Conservation (phyloP, 2,888 invertebrate species). For the Elysia crispata region DNA sequence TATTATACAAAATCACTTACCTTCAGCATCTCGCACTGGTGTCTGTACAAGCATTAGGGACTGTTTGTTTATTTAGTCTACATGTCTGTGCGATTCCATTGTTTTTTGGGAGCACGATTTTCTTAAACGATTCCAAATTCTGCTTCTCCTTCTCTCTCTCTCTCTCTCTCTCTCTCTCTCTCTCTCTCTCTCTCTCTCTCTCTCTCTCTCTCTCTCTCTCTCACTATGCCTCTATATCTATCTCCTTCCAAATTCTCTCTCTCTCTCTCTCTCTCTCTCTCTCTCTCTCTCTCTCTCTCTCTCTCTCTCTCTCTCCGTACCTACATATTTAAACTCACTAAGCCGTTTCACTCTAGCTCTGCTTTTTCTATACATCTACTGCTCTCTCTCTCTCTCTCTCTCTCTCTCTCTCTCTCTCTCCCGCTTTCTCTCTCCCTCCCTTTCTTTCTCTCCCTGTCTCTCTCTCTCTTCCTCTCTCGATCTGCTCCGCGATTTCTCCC, state of each 20-base stretch:
- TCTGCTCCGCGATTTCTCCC: no score
- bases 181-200: slow-evolving; percentile 12
- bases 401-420: slow-evolving; percentile 7
- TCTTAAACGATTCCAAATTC: not conserved
- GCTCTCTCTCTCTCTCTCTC: not conserved
- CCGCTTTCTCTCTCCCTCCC: not conserved
- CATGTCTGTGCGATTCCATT: not conserved
- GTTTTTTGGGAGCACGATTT: slow-evolving; percentile 3
- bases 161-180: slow-evolving; percentile 5
- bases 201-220: not conserved
- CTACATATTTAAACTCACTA: no score
- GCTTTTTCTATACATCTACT: not conserved
- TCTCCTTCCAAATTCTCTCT: not conserved
- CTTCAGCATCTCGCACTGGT: no score
- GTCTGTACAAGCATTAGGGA: not conserved
- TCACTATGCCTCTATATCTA: no score
- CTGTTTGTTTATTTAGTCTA: slow-evolving; percentile 1
- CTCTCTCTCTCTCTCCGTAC: not conserved
- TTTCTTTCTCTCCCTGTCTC: slow-evolving; percentile 2
- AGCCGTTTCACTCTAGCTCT: not conserved
- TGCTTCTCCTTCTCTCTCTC: not conserved
- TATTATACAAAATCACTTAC: no score
- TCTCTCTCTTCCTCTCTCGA: slow-evolving; percentile 1
- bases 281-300: not conserved
- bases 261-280: not conserved